Percentiles rank a stretch among this genome's conserved stretches.
Conservation (phyloP, 2,797 vertebrate genomes). For the Orestias chungarensis region DNA sequence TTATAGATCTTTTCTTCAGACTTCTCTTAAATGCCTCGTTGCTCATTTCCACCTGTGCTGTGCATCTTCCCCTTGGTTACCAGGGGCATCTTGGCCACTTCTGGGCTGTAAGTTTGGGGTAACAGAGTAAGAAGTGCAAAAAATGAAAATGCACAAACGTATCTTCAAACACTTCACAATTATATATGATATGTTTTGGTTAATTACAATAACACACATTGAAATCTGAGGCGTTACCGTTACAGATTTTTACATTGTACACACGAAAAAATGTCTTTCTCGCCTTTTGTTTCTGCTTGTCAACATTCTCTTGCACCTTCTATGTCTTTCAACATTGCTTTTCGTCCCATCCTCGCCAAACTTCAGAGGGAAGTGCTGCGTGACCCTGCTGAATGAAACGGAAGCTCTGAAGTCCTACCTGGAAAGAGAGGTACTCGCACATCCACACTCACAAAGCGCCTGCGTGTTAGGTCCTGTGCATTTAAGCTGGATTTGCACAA, state of each 20-base stretch:
- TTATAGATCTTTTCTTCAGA: no score
- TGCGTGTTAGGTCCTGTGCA: no score
- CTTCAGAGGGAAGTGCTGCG: constrained; percentile 96
- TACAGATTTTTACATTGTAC: background rate
- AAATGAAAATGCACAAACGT: background rate
- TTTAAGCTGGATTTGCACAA: background rate
- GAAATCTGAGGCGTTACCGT: background rate
- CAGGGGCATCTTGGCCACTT: no score
- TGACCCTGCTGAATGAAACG: constrained; percentile 96
- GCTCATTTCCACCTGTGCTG: no score
- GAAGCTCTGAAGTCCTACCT: constrained; percentile 97
- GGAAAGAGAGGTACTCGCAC: constrained; percentile 90
- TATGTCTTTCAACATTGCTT: background rate
- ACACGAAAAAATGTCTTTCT: background rate
- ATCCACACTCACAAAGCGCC: background rate
- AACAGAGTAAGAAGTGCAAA: background rate
- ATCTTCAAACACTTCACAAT: background rate
- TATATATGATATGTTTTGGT: background rate
- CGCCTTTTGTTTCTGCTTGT: background rate
- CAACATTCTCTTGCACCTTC: background rate
- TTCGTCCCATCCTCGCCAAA: constrained; percentile 11
- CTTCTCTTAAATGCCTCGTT: no score
- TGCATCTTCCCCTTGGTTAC: no score
- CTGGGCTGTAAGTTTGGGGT: background rate
- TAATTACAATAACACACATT: background rate